These are phyloP conservation scores for Drosophila nikananu DNA, from an alignment of 1,140 invertebrate species.

Conservation along the genomic window DNA sequence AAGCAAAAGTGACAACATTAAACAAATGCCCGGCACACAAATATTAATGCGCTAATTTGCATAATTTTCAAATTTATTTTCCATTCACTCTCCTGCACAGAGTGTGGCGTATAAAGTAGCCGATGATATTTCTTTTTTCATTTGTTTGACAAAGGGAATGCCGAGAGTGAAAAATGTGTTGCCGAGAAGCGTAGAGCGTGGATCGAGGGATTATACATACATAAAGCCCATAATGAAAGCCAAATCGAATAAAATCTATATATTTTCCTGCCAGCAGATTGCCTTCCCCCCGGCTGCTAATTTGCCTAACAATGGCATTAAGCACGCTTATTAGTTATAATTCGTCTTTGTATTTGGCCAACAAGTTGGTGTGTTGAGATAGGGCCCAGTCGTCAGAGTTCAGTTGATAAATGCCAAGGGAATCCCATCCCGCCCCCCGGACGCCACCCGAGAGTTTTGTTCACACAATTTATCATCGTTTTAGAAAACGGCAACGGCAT, in stretches of 20 bases:
- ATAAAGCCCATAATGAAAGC: conserved; percentile 23
- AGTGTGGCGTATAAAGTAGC: conserved; percentile 65
- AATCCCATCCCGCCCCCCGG: conserved; percentile 14
- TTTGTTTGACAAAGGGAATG: conserved; percentile 50
- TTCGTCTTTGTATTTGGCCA: conserved; percentile 66
- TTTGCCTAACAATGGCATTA: conserved; percentile 76
- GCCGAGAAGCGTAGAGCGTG: conserved; percentile 10
- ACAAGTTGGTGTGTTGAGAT: conserved; percentile 44
- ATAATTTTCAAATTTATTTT: conserved; percentile 76
- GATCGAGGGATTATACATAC: conserved; percentile 6
- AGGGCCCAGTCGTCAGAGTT: conserved; percentile 20
- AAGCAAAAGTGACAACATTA: conserved; percentile 53
- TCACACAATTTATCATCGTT: conserved; percentile 72
- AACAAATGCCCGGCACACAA: conserved; percentile 59
- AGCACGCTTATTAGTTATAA: conserved; percentile 74
- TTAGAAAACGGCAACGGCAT: conserved; percentile 25
- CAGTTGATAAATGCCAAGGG: conserved; percentile 57
- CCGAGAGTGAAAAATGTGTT: conserved; percentile 48
- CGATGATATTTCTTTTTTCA: conserved; percentile 45
- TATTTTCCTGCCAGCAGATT: conserved; percentile 18
- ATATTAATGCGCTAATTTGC: conserved; percentile 67
- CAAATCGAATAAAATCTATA: conserved; percentile 51
- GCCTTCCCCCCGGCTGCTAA: conserved; percentile 44
- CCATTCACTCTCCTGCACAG: conserved; percentile 42
- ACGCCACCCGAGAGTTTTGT: conserved; percentile 21